A percentile compares a stretch with the other conserved stretches of the same genome.
Evolutionary conservation across 2,113 vertebrate genomes (phyloP).

Genomic region (Petrocephalus zakoni): DNA sequence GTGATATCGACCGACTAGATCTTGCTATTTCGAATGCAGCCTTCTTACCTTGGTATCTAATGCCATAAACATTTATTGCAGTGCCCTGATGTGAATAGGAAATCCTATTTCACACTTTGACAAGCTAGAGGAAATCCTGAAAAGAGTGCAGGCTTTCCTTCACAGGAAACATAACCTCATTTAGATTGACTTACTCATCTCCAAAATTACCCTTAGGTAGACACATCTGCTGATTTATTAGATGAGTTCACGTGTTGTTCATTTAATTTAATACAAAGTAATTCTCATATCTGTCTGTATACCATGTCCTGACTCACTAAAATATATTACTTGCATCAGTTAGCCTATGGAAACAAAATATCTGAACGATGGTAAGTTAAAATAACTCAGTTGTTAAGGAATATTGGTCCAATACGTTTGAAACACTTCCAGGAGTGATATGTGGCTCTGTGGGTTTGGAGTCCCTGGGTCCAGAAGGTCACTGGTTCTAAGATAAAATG

Average conservation of each 20-base stretch:
- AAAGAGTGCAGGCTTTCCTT: neutral
- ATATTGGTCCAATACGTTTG: neutral
- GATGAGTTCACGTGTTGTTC: neutral
- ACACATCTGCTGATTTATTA: neutral
- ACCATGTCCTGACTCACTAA: neutral
- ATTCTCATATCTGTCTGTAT: neutral
- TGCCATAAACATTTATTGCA: neutral
- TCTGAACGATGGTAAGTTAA: neutral
- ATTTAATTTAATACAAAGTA: neutral
- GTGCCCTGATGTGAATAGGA: neutral
- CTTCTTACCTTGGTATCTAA: neutral
- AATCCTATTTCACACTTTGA: neutral
- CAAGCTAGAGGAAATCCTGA: constrained; percentile 2
- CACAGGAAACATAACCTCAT: neutral
- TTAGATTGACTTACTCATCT: neutral
- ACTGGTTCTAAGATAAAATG: neutral
- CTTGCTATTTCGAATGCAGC: neutral
- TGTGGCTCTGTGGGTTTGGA: neutral
- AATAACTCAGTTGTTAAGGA: neutral
- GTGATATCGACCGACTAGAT: neutral
- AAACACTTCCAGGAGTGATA: neutral
- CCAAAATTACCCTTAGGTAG: neutral
- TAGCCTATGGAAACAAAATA: neutral
- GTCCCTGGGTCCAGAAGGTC: neutral
- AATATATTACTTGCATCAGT: neutral